phyloP scores from a whole-genome alignment of 1,140 invertebrate genomes.

The Saxidomus purpurata region DNA sequence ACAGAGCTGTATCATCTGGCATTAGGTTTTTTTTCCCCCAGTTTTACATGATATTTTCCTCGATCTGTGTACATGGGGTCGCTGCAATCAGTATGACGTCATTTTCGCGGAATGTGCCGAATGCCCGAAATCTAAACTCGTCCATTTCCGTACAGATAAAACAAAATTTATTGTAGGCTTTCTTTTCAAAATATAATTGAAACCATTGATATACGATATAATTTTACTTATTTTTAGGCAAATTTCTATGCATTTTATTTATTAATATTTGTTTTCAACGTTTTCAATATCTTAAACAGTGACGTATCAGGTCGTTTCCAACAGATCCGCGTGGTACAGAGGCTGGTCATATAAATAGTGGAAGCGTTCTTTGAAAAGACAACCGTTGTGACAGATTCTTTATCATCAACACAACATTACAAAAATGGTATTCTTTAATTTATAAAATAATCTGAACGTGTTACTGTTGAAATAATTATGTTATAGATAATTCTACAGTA shows the following conservation, averaged over 20 bases:
- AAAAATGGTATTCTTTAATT: constrained; percentile 11
- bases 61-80: constrained; percentile 64
- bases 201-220: not conserved
- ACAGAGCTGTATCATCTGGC: too few relatives aligned
- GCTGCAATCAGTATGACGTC: constrained; percentile 63
- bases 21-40: too few relatives aligned
- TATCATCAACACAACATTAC: not conserved
- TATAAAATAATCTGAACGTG: not conserved
- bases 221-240: not conserved
- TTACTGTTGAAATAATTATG: too few relatives aligned
- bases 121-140: not conserved
- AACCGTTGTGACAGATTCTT: constrained; percentile 9
- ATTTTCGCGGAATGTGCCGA: constrained; percentile 51
- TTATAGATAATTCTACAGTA: too few relatives aligned
- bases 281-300: not conserved
- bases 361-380: not conserved
- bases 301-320: not conserved
- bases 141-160: not conserved
- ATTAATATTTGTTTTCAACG: too few relatives aligned
- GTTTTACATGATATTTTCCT: not conserved
- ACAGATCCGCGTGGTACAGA: not conserved
- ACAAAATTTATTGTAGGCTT: not conserved
- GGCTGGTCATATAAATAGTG: not conserved
- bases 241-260: not conserved
- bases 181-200: not conserved